A percentile compares a stretch with the other conserved stretches of the same genome.
Evolutionary conservation across 2,888 invertebrate genomes (phyloP).

Genomic region (Heterodera filipjevi): DNA sequence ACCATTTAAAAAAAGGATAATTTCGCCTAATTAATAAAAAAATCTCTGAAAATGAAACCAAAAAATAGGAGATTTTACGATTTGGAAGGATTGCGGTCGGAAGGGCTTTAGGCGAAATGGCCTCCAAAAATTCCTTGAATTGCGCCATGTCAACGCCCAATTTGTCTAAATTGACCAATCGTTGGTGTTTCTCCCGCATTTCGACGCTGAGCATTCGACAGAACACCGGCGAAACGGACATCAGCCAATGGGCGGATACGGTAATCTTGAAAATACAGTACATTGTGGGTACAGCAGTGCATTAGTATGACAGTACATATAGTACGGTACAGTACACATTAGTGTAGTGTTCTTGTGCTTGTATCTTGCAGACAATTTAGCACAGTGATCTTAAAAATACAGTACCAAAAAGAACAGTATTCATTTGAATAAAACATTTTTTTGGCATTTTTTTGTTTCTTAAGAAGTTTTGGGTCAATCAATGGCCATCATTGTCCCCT

Average conservation of each 20-base stretch:
- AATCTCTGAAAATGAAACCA: too few species aligned
- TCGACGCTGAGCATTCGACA: constrained; percentile 4
- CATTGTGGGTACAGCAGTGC: too few species aligned
- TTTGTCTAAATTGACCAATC: not conserved
- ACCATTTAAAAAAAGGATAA: too few species aligned
- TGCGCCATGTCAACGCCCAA: not conserved
- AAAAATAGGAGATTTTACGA: not conserved
- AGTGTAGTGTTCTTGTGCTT: too few species aligned
- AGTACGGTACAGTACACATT: too few species aligned
- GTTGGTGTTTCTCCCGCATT: not conserved
- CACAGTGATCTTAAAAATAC: too few species aligned
- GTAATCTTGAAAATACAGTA: not conserved
- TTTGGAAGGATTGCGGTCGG: not conserved
- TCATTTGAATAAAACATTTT: too few species aligned
- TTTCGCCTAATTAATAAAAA: not conserved
- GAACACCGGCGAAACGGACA: constrained; percentile 18
- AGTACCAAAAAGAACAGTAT: too few species aligned
- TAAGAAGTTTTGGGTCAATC: not conserved
- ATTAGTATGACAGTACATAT: too few species aligned
- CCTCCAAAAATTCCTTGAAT: constrained; percentile 15
- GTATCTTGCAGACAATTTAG: too few species aligned
- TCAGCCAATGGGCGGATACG: constrained; percentile 7
- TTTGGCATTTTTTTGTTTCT: too few species aligned
- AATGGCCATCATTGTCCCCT: too few species aligned
- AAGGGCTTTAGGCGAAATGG: not conserved